Evolutionary conservation across 2,797 vertebrate species (phyloP), one percentile per base, ranked within the genome.

Genomic region (Distichodus sexfasciatus): DNA sequence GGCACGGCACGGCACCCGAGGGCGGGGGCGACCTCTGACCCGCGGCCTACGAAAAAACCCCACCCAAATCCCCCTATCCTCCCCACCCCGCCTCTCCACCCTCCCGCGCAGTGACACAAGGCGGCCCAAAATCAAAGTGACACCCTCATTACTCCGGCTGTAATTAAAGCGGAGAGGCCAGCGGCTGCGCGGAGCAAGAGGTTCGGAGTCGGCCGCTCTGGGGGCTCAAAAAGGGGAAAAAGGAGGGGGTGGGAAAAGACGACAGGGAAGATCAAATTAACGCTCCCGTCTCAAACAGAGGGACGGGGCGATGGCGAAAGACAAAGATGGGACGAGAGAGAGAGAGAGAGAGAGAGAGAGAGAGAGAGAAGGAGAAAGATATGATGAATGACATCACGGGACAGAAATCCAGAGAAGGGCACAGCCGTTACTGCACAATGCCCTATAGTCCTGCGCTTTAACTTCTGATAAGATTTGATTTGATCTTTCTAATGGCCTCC

Each of bases 121-220:
- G 35, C 36, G 35, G 46, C 44, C 40, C 54, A 35, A 62, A 81
- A 79, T 83, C 72, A 78, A 78, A 82, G 38, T 69, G 73, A 79
- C 71, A 57, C 58, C 31, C 71, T 76, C 75, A 76, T 83, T 76
- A 75, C 53, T 75, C 68, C 61, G 24, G 46, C 61, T 61, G 43
- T 61, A 66, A 50, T 61, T 77, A 64, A 62, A 71, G 36, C 38
- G 26, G 54, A 71, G 76, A 51, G 38, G 66, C 57, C 68, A 72
- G 41, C 19, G 71, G 72, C 21, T 67, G 40, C 69, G 59, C 6
- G 9, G 54, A 69, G 58, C 58, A 35, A 71, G 57, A 67, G 15
- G 46, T 43, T 26, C 17, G 19, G 23, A 11, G 63, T 41, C 23
- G 19, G 8, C 15, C 15, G 63, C 63, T 61, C 41, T 35, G 38